phyloP scores from a whole-genome alignment of 2,797 vertebrate species.

The Prunella strophiata region DNA sequence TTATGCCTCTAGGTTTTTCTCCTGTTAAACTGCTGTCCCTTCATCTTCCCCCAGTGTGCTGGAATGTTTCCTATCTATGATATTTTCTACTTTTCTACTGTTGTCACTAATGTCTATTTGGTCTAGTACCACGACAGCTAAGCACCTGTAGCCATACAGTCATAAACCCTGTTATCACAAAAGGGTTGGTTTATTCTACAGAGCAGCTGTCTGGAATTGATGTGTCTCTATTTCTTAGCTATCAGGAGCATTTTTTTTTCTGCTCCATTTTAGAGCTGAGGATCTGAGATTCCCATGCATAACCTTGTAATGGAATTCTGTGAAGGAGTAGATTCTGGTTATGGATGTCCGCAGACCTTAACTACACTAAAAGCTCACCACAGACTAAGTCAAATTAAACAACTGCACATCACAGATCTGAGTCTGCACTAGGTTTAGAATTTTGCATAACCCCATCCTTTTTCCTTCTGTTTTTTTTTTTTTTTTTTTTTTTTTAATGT shows the following conservation, averaged over 20 bases:
- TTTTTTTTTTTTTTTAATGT: not conserved
- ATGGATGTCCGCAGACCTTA: not conserved
- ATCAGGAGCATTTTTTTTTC: not conserved
- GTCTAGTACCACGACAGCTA: not conserved
- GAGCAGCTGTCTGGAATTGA: not conserved
- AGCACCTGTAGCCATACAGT: not conserved
- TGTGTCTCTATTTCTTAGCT: not conserved
- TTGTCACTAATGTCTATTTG: not conserved
- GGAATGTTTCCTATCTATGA: not conserved
- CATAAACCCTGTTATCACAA: not conserved
- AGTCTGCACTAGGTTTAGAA: not conserved
- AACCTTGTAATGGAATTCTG: not conserved
- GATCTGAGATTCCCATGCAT: not conserved
- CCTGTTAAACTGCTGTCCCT: not conserved
- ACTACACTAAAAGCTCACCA: not conserved
- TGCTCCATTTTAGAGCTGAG: not conserved
- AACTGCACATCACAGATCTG: not conserved
- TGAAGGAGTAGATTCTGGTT: not conserved
- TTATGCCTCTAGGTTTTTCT: not conserved
- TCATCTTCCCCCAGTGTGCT: not conserved
- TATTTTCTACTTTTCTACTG: not conserved
- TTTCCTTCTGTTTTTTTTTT: not conserved
- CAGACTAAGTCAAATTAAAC: not conserved
- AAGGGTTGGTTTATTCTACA: not conserved
- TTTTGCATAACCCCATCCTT: not conserved